Base-by-base conservation (phyloP, 2,797 vertebrate genomes). In the Thalassophryne amazonica region DNA sequence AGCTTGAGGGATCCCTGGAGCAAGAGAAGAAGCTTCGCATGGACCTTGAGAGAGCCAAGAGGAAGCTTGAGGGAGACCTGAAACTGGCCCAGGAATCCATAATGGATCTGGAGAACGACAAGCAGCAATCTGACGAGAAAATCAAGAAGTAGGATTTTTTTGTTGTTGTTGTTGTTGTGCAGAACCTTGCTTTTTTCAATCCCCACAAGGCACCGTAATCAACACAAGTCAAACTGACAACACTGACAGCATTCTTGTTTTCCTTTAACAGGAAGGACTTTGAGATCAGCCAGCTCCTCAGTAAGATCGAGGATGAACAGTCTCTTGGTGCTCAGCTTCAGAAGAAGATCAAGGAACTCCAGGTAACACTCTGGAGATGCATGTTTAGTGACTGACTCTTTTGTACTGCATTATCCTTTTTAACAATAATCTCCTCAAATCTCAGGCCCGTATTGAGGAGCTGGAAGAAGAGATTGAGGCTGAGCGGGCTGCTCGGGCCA, bases 391-490 rank as follows among this genome's bases (percentile, higher is more conserved):
- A 1, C 3, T 38, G 2, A 6, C 36, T 6, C 9, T 3, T 6
- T 17, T 19, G 2, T 2, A 3, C 0, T 20, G 10, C 3, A 12
- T 12, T 37, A 6, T 1, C 13, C 3, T 14, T 10, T 7, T 19
- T 56, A 2, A 29, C 43, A 17, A 16, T 17, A 8, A 7, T 3
- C 7, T 35, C 0, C 27, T 52, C 4, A 12, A 29, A 41, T 55
- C 11, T 19, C n/a, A 95, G 93, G 92, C 92, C 56, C 90, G 82
- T 7, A 93, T 84, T 5, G 93, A 95, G 50, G 94, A 95, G 38
- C 34, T 93, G 33, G 92, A 94, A 52, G 93, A 95, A 0, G 94
- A 95, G 65, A 92, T 91, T 0, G 93, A 95, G 59, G 89, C 91
- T 0, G 93, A 94, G 16, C 86, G 83, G 0, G 49, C 89, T 0